Conservation (phyloP, 2,797 vertebrate genomes). For the Enteromius mattozi region DNA sequence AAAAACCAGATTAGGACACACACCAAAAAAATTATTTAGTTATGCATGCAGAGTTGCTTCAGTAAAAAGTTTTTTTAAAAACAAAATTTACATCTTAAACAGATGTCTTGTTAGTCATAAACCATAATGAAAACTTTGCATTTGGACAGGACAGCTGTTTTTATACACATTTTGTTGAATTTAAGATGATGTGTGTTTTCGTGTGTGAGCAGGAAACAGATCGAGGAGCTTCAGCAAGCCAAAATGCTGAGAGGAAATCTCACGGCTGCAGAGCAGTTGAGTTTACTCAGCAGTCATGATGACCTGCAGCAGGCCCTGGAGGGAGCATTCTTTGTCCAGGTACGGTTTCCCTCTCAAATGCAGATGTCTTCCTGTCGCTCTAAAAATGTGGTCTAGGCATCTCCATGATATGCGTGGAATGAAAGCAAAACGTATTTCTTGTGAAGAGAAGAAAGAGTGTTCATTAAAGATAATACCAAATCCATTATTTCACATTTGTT, state of each 20-base stretch:
- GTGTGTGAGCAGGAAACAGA: conserved; percentile 80
- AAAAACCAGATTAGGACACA: not conserved
- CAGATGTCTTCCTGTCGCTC: not conserved
- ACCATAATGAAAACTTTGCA: not conserved
- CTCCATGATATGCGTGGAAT: not conserved
- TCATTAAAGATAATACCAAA: not conserved
- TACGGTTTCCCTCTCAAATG: conserved; percentile 54
- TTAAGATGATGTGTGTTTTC: conserved; percentile 1
- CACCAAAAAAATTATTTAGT: not conserved
- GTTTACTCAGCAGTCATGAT: conserved; percentile 82
- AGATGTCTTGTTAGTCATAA: not conserved
- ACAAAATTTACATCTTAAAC: no score
- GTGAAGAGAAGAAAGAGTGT: not conserved
- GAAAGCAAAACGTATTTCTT: not conserved
- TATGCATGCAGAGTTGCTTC: not conserved
- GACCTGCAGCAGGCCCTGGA: conserved; percentile 85
- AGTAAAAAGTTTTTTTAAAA: not conserved
- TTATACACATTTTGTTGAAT: not conserved
- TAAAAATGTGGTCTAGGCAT: conserved; percentile 26
- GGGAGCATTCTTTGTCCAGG: conserved; percentile 92
- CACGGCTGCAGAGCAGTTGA: conserved; percentile 78
- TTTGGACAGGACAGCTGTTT: not conserved
- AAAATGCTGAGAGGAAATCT: conserved; percentile 84
- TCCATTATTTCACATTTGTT: not conserved
- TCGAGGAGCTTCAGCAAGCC: conserved; percentile 82